A percentile compares a stretch with the other conserved stretches of the same genome.
Conservation (phyloP, 2,113 vertebrate species). For the Vombatus ursinus region DNA sequence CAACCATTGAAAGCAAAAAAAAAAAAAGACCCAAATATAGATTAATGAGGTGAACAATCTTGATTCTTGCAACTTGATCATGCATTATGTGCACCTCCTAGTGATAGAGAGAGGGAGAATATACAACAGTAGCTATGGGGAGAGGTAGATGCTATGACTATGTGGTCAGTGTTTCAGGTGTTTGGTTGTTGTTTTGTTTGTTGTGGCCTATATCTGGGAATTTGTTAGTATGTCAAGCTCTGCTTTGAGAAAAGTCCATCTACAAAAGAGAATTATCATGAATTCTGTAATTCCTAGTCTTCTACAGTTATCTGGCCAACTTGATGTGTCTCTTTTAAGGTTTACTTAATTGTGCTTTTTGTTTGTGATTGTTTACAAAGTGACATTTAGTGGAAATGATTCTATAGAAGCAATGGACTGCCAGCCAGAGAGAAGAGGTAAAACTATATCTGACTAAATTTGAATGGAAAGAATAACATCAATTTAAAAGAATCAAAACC, state of each 20-base stretch:
- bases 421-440: background rate
- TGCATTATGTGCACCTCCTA: background rate
- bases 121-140: background rate
- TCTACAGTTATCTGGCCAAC: background rate
- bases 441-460: background rate
- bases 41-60: background rate
- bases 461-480: background rate
- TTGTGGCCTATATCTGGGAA: rapidly evolving
- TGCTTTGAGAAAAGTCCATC: background rate
- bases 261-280: background rate
- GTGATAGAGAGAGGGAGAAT: background rate
- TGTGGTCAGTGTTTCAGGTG: background rate
- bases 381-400: background rate
- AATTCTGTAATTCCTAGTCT: background rate
- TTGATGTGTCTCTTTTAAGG: background rate
- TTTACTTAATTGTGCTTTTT: background rate
- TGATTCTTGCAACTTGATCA: background rate
- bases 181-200: background rate
- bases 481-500: background rate
- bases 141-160: background rate
- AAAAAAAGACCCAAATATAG: background rate
- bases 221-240: background rate
- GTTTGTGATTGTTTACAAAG: background rate
- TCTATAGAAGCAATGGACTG: background rate
- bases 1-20: background rate